Evolutionary conservation across 2,113 vertebrate species (phyloP), one percentile per base, ranked within the genome.

Genomic region (Vanacampus margaritifer): DNA sequence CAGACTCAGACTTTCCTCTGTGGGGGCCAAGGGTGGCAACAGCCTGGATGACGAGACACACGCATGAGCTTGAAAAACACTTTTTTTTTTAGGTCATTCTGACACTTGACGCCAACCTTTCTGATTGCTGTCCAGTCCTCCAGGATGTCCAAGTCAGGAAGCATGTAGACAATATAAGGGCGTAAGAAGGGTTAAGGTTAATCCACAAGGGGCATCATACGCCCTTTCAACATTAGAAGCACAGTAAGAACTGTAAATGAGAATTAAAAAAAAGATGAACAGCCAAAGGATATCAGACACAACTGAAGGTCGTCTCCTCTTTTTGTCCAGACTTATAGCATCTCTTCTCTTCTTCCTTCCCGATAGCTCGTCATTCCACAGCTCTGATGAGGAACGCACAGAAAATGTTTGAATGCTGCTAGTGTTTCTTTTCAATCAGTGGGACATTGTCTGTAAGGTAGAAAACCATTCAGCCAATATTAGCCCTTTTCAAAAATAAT

Each of bases 101-200:
- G 23, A 54, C 14, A 41, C 1, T 1, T 36, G 8, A 68, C 26
- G 23, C 26, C 54, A 12, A 98, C 96, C 94, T 98, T 98, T 80
- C 96, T 93, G 85, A 98, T 97, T n/a, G 96, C 94, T 58, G 95
- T 98, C 96, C 96, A 98, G 74, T 98, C 96, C 90, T 98, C 95
- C 85, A 97, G 93, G 80, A 98, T 95, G 90, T 98, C 96, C 76
- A 98, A 89, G 78, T 97, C 96, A 87, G 96, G 95, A 64, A 98
- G 89, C 95, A 98, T 97, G 91, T 98, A 98, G 85, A 97, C 96
- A 86, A 98, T 96, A 95, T 96, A 98, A 41, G 95, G 95, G 1
- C 95, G 94, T 98, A 68, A 63, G 71, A 54, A 3, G 19, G 16
- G 93, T 94, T 93, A 95, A 89, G 91, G 92, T 84, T 76, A 61